Evolutionary conservation across 1,140 invertebrate genomes (phyloP).

Genomic region (Lordiphosa collinella): DNA sequence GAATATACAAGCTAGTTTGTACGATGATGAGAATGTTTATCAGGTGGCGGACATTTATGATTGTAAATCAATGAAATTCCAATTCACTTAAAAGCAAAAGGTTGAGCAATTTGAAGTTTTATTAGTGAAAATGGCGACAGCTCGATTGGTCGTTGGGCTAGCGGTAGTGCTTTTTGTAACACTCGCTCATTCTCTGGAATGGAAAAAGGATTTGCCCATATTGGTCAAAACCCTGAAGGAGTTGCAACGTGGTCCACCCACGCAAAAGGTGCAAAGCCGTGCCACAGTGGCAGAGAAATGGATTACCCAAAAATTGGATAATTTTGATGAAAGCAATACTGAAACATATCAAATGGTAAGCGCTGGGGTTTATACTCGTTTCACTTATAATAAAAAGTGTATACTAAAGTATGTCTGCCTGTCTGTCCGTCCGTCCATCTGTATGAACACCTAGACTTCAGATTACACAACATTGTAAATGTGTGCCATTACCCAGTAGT

Average conservation of each 20-base stretch:
- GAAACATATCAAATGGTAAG: conserved; percentile 84
- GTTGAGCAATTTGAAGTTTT: conserved; percentile 14
- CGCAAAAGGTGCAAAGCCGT: conserved; percentile 6
- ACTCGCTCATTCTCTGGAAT: conserved; percentile 13
- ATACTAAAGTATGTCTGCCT: too few relatives aligned
- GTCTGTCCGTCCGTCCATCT: too few relatives aligned
- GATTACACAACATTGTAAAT: too few relatives aligned
- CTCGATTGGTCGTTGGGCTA: conserved; percentile 43
- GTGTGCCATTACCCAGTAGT: too few relatives aligned
- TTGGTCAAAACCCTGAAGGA: conserved; percentile 51
- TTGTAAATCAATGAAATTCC: conserved; percentile 29
- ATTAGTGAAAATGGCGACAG: conserved; percentile 46
- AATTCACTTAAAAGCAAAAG: conserved; percentile 28
- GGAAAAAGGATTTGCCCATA: conserved; percentile 42
- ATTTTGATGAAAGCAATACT: conserved; percentile 85
- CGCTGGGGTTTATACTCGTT: too few relatives aligned
- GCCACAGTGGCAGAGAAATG: conserved; percentile 37
- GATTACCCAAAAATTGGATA: conserved; percentile 82
- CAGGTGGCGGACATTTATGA: conserved; percentile 2
- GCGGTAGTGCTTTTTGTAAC: conserved; percentile 21
- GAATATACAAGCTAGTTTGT: conserved; percentile 8
- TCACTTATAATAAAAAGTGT: too few relatives aligned
- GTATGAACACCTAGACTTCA: too few relatives aligned
- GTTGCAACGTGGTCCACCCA: conserved; percentile 57
- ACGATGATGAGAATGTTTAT: too few relatives aligned